A percentile compares a stretch with the other conserved stretches of the same genome.
Evolutionary conservation across 2,797 vertebrate species (phyloP).

Genomic region (Odontamblyopus rebecca): DNA sequence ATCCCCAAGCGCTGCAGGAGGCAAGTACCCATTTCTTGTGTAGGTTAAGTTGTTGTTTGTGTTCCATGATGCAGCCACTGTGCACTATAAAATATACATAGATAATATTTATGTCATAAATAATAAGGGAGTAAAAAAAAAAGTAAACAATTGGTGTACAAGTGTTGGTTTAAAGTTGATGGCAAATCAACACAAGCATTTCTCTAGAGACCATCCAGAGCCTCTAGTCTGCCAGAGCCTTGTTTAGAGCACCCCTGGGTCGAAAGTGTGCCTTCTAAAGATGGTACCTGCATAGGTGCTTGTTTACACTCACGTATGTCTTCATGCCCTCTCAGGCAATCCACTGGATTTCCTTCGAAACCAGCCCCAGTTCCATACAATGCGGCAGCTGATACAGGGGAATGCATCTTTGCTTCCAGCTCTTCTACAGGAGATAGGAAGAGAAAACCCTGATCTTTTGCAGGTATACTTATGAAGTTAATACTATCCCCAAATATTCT

Average conservation of each 20-base stretch:
- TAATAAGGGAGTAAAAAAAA: too few relatives aligned
- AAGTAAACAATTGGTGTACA: too few relatives aligned
- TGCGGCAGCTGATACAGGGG: constrained; percentile 97
- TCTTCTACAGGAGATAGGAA: constrained; percentile 92
- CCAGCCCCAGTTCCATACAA: constrained; percentile 95
- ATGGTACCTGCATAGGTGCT: not conserved
- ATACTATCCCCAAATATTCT: not conserved
- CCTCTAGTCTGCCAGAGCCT: not conserved
- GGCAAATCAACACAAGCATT: not conserved
- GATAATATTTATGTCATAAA: too few relatives aligned
- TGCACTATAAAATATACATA: too few relatives aligned
- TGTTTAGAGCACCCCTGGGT: not conserved
- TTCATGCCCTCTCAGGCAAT: constrained; percentile 75
- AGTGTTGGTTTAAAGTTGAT: too few relatives aligned
- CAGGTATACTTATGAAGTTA: constrained; percentile 78
- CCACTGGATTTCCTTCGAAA: constrained; percentile 92
- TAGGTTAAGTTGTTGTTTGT: too few relatives aligned
- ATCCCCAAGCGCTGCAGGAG: constrained; percentile 73
- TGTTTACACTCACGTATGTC: not conserved
- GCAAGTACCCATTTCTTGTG: constrained; percentile 34
- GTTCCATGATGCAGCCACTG: too few relatives aligned
- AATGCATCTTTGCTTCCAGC: constrained; percentile 92
- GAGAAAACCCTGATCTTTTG: constrained; percentile 92
- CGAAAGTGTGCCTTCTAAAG: not conserved
- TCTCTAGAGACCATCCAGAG: not conserved